These are phyloP conservation scores for Noctua janthe DNA, from an alignment of 2,888 invertebrate species.

Conservation along the genomic window DNA sequence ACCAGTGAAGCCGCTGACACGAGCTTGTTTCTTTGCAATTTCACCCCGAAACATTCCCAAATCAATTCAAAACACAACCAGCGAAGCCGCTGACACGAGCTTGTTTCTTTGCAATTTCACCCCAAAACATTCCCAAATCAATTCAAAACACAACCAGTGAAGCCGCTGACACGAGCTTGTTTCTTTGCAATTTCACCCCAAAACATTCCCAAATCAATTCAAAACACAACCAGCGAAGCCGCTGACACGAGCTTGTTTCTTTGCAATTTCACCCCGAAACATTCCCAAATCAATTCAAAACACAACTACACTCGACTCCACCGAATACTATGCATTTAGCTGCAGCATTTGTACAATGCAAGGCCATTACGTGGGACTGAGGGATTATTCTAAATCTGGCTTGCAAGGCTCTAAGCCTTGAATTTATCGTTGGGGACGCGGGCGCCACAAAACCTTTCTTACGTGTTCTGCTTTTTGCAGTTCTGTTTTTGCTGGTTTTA, in stretches of 20 bases:
- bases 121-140: not conserved
- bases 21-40: not conserved
- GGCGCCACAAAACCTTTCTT: constrained; percentile 34
- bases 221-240: not conserved
- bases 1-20: too few species aligned
- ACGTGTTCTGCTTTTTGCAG: constrained; percentile 8
- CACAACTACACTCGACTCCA: constrained; percentile 7
- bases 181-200: not conserved
- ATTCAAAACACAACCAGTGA: not conserved
- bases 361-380: constrained; percentile 69
- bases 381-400: constrained; percentile 73
- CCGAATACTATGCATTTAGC: constrained; percentile 14
- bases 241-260: not conserved
- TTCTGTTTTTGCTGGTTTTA: not conserved
- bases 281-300: not conserved
- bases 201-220: not conserved
- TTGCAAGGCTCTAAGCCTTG: constrained; percentile 67
- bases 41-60: not conserved
- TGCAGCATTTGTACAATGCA: constrained; percentile 53
- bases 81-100: too few species aligned
- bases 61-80: not conserved
- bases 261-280: not conserved
- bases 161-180: too few species aligned
- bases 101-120: not conserved
- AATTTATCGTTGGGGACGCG: constrained; percentile 68